Base-by-base conservation (phyloP, 2,888 invertebrate species). In the Morpho achilles region DNA sequence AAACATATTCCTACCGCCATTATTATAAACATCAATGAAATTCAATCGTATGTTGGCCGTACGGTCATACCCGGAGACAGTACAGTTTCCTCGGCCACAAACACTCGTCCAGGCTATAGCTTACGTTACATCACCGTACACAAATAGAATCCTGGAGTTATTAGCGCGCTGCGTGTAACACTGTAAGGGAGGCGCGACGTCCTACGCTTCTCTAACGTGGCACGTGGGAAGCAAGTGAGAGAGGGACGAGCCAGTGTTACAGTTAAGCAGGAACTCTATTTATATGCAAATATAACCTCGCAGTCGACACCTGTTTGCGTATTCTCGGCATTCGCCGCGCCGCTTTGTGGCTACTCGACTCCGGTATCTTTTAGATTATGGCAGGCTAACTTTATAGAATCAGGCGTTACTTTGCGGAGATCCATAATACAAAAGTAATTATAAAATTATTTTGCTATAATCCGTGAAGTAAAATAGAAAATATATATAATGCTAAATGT, bases 261-360 rank as follows among this genome's bases (percentile, higher is more conserved):
- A 89, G 90, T 90, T 90, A 89, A 88, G 88, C 88, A 88, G 89
- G 89, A 88, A 89, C 89, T 90, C 90, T 89, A 90, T 90, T 89
- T 90, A 90, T 89, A 90, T 90, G 90, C 90, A 89, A 90, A 90
- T 89, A 89, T 85, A 88, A 82, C 88, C 86, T 87, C 88, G 82
- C 77, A 86, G 85, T 80, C 89, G 85, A 89, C 90, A 90, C 90
- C 89, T 90, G 90, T 90, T 90, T 90, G 89, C 87, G 89, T 89
- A 90, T 90, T 90, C 89, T 86, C 82, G 72, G 73, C 86, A 77
- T 76, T 82, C 80, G 76, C 75, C 74, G 77, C 78, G 75, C 77
- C 80, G 84, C 82, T 80, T 82, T 83, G 85, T 80, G 83, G 84
- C 80, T 77, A 80, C 81, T 79, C 79, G 86, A 84, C 80, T 84